Conservation (phyloP, 2,888 invertebrate genomes). For the Myopa testacea region DNA sequence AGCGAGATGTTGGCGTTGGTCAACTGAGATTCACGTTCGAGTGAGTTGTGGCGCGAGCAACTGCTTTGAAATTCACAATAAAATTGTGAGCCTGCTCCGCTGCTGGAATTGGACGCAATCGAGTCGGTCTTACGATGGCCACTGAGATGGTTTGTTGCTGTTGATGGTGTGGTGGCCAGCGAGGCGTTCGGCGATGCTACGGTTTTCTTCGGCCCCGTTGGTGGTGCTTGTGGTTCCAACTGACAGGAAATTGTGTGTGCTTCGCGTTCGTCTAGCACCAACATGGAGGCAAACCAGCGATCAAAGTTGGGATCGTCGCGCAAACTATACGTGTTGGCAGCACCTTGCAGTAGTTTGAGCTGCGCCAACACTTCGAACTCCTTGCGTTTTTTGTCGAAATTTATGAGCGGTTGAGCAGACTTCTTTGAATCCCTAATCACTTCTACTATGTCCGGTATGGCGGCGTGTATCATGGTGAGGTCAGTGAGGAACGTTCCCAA, state of each 20-base stretch:
- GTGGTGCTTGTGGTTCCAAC: constrained; percentile 79
- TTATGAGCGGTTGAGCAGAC: constrained; percentile 75
- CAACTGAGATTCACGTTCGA: constrained; percentile 82
- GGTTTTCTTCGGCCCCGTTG: constrained; percentile 56
- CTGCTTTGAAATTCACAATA: constrained; percentile 78
- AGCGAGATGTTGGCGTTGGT: constrained; percentile 68
- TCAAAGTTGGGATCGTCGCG: constrained; percentile 89
- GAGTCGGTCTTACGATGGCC: constrained; percentile 89
- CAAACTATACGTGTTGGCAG: constrained; percentile 95
- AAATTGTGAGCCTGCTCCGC: constrained; percentile 87
- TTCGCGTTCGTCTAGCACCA: constrained; percentile 92
- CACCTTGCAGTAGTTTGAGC: constrained; percentile 92
- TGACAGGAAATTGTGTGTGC: constrained; percentile 90
- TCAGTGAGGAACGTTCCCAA: constrained; percentile 98
- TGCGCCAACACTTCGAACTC: constrained; percentile 99
- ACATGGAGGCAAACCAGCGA: constrained; percentile 94
- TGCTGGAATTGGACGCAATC: constrained; percentile 87
- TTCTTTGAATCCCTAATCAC: constrained; percentile 70
- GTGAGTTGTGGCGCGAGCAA: constrained; percentile 80
- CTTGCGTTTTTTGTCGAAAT: constrained; percentile 97
- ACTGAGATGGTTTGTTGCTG: constrained; percentile 54
- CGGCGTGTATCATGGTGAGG: constrained; percentile 98
- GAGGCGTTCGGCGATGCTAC: constrained; percentile 57
- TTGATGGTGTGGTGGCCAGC: constrained; percentile 54
- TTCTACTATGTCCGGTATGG: constrained; percentile 83